Conservation (phyloP, 2,113 vertebrate genomes). For the Atherinomorus stipes region DNA sequence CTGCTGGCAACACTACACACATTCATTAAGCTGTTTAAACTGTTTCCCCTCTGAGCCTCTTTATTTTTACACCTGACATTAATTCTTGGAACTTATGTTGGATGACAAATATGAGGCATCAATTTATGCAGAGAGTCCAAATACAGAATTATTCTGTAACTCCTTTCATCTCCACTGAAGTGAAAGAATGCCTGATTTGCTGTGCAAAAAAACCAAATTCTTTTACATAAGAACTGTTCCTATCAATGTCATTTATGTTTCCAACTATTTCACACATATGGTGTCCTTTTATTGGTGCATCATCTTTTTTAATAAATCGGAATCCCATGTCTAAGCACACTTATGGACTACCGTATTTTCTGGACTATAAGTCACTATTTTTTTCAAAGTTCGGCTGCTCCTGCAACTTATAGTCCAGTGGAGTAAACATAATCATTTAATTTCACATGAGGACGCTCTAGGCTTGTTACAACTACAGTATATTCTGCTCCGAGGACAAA, state of each 20-base stretch:
- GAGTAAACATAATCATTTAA: no score
- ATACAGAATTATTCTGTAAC: not conserved
- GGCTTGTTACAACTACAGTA: no score
- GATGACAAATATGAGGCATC: conserved; percentile 8
- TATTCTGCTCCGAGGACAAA: no score
- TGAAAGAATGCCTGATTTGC: not conserved
- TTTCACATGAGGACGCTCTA: no score
- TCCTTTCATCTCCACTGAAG: not conserved
- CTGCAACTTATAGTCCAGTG: no score
- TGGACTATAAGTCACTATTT: no score
- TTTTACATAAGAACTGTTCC: not conserved
- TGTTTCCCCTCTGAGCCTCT: conserved; percentile 5
- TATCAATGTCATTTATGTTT: not conserved
- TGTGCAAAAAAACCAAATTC: not conserved
- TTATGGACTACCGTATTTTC: conserved; percentile 3
- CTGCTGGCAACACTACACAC: conserved; percentile 12
- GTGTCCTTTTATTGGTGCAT: not conserved
- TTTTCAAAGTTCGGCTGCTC: no score
- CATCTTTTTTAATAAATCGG: not conserved
- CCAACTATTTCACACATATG: not conserved
- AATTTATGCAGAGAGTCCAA: conserved; percentile 2
- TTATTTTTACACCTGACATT: conserved; percentile 27
- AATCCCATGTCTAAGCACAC: not conserved
- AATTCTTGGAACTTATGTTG: conserved; percentile 3
- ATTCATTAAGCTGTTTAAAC: conserved; percentile 33